phyloP scores from a whole-genome alignment of 2,113 vertebrate species.

The Mastomys coucha region DNA sequence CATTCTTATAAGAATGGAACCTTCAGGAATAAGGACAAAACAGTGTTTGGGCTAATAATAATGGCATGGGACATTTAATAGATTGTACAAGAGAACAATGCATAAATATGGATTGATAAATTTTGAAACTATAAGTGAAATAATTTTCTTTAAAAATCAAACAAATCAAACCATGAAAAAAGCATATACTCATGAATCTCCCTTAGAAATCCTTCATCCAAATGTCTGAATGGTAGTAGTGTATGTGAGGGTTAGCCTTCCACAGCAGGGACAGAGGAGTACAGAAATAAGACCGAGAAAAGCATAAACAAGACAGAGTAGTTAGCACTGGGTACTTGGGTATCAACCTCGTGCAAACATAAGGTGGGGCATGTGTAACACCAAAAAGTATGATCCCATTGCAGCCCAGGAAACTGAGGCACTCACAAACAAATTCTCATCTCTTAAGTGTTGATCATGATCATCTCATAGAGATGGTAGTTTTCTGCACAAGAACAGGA shows the following conservation, averaged over 20 bases:
- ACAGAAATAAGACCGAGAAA: neutral
- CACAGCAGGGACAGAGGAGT: rapidly evolving
- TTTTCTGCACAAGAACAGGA: neutral
- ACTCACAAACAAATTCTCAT: too few species aligned
- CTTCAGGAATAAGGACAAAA: neutral
- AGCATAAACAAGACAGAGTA: neutral
- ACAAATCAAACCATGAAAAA: neutral
- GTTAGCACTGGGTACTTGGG: too few species aligned
- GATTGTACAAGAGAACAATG: neutral
- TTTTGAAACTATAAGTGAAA: neutral
- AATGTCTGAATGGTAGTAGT: neutral
- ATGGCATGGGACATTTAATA: neutral
- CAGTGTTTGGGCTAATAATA: neutral
- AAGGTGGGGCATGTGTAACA: neutral
- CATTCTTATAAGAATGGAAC: neutral
- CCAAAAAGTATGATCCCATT: neutral
- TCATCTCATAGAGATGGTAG: neutral
- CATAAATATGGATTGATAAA: neutral
- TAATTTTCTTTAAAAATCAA: conserved; percentile 24
- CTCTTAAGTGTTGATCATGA: neutral
- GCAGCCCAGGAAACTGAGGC: neutral
- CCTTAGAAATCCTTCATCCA: neutral
- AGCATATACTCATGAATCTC: neutral
- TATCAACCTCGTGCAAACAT: rapidly evolving
- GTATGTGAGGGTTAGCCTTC: neutral